Evolutionary conservation across 2,113 vertebrate genomes (phyloP).

Genomic region (Hydrochoerus hydrochaeris): DNA sequence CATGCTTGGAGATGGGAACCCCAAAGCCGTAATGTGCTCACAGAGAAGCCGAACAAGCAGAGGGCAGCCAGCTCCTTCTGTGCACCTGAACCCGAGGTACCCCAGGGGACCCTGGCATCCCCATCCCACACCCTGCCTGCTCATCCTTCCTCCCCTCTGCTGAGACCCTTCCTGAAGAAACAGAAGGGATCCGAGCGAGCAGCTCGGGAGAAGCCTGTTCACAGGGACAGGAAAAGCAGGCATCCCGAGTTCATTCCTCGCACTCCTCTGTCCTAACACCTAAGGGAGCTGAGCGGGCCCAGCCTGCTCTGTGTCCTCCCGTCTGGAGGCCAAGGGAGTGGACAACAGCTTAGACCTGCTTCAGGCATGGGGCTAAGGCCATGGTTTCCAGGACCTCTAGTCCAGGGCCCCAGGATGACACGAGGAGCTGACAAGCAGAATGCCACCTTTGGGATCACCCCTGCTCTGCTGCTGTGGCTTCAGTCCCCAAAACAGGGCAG

Average conservation of each 20-base stretch:
- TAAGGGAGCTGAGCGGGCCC: background rate
- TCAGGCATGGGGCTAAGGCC: background rate
- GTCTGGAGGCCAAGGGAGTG: conserved; percentile 30
- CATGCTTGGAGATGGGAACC: background rate
- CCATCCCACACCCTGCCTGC: background rate
- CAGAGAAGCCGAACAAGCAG: background rate
- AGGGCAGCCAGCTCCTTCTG: background rate
- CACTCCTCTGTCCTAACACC: background rate
- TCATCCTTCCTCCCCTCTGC: background rate
- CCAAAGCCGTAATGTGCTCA: background rate
- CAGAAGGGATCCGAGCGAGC: background rate
- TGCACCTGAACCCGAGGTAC: background rate
- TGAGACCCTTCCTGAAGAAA: background rate
- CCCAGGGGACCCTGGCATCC: background rate
- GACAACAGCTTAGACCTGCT: background rate
- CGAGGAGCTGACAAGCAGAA: background rate
- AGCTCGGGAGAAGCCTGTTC: conserved; percentile 40
- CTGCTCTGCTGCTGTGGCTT: background rate
- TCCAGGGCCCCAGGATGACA: no score
- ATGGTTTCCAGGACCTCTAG: background rate
- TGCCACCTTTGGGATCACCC: background rate
- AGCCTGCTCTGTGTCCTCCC: conserved; percentile 47
- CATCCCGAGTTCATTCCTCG: background rate
- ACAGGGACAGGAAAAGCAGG: conserved; percentile 68
- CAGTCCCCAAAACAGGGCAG: fast-evolving